phyloP scores from a whole-genome alignment of 1,140 invertebrate genomes.

The Contarinia nasturtii region DNA sequence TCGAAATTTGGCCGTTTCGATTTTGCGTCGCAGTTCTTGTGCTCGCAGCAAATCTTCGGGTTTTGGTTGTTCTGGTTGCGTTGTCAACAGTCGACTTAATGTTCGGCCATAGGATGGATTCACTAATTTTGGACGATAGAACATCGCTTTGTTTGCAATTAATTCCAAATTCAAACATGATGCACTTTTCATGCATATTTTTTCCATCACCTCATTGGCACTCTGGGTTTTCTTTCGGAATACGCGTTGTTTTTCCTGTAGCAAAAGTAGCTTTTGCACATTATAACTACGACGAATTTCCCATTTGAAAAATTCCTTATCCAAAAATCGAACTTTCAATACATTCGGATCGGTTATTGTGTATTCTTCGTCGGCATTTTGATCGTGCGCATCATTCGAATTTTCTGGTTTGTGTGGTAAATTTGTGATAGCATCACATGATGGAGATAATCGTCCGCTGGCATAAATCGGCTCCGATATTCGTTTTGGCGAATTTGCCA shows the following conservation, averaged over 20 bases:
- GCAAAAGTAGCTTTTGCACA: constrained; percentile 38
- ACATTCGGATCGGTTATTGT: background rate
- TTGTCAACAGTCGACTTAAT: constrained; percentile 14
- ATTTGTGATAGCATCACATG: background rate
- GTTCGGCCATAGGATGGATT: constrained; percentile 20
- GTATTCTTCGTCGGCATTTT: background rate
- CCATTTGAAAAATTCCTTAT: constrained; percentile 26
- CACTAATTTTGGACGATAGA: constrained; percentile 3
- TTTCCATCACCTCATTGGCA: constrained; percentile 19
- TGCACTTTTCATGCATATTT: constrained; percentile 16
- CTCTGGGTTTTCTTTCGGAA: constrained; percentile 22
- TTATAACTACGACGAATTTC: constrained; percentile 57
- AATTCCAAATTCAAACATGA: constrained; percentile 13
- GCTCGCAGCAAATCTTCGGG: constrained; percentile 25
- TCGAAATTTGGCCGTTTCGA: constrained; percentile 35
- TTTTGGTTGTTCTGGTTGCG: constrained; percentile 14
- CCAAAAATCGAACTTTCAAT: constrained; percentile 12
- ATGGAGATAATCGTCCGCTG: background rate
- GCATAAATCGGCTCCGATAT: background rate
- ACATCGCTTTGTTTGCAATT: constrained; percentile 2
- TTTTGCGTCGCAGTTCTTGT: constrained; percentile 27
- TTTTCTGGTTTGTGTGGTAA: background rate
- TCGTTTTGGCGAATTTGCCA: background rate
- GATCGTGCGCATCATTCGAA: background rate
- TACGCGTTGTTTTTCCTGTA: constrained; percentile 12